phyloP scores from a whole-genome alignment of 2,113 vertebrate species.

The Halcyon senegalensis region DNA sequence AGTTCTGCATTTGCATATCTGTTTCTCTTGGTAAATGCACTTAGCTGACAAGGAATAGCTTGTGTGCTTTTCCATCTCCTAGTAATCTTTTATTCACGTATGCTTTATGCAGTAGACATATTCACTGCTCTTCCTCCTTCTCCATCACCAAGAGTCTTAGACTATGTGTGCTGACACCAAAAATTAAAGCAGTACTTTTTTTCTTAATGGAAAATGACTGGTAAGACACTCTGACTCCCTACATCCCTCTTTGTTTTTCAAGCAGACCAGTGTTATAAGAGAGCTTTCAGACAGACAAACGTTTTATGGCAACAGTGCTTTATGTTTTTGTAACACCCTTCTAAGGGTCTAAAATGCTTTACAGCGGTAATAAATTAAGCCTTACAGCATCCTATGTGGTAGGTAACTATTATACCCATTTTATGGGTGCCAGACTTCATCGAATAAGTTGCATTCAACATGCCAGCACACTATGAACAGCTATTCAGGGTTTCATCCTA shows the following conservation, averaged over 20 bases:
- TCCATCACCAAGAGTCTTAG: neutral
- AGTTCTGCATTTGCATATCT: constrained; percentile 59
- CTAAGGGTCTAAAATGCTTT: constrained; percentile 35
- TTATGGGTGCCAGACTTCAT: neutral
- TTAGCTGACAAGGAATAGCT: constrained; percentile 24
- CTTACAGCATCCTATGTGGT: constrained; percentile 19
- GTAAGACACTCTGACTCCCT: neutral
- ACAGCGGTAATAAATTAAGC: constrained; percentile 52
- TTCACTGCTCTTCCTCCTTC: constrained; percentile 11
- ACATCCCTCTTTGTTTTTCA: constrained; percentile 7
- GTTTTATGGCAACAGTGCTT: constrained; percentile 25
- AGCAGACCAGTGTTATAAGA: neutral
- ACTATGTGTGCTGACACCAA: constrained; percentile 37
- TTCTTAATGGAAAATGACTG: neutral
- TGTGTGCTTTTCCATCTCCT: constrained; percentile 31
- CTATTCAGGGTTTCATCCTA: neutral
- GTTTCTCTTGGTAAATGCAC: constrained; percentile 34
- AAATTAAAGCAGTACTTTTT: constrained; percentile 11
- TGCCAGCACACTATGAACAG: neutral
- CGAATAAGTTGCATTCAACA: neutral
- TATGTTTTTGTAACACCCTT: neutral
- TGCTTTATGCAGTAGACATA: constrained; percentile 48
- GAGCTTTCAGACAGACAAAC: constrained; percentile 26
- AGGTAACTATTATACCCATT: constrained; percentile 8
- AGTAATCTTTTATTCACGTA: constrained; percentile 61